Percentiles rank a stretch among this genome's conserved stretches.
These are phyloP conservation scores for Harpalus rubripes DNA, from an alignment of 2,888 invertebrate species.

Conservation along the genomic window DNA sequence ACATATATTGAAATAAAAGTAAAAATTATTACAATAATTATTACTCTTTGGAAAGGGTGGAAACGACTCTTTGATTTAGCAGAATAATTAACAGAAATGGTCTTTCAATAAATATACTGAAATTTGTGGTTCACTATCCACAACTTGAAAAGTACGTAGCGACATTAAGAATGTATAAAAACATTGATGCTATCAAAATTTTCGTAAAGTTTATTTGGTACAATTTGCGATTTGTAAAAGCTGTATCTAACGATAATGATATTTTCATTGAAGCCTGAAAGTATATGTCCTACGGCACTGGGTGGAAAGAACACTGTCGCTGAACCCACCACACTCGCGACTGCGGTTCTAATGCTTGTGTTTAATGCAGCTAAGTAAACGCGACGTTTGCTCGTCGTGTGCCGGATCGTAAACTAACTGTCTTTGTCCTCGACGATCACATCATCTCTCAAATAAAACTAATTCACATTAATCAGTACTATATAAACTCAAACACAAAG, in stretches of 20 bases:
- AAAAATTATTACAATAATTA: too few relatives aligned
- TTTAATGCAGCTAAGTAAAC: conserved; percentile 53
- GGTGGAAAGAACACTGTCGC: background rate
- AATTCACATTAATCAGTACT: conserved; percentile 28
- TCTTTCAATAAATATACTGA: too few relatives aligned
- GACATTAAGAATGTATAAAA: too few relatives aligned
- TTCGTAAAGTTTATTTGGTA: background rate
- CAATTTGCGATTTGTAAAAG: background rate
- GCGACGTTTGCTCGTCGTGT: conserved; percentile 2
- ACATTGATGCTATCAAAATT: background rate
- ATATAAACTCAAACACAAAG: background rate
- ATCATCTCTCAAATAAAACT: conserved; percentile 14
- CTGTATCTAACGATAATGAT: too few relatives aligned
- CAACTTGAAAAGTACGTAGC: too few relatives aligned
- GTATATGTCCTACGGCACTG: background rate
- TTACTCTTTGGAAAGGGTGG: too few relatives aligned
- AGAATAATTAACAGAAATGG: too few relatives aligned
- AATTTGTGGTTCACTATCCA: too few relatives aligned
- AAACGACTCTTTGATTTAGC: too few relatives aligned
- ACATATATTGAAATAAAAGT: too few relatives aligned
- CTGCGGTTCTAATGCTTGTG: conserved; percentile 23
- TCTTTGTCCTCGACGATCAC: conserved; percentile 18
- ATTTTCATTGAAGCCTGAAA: background rate
- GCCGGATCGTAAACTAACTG: background rate
- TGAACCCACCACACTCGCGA: background rate